Base-by-base conservation (phyloP, 2,113 vertebrate genomes). In the Terrapene triunguis region DNA sequence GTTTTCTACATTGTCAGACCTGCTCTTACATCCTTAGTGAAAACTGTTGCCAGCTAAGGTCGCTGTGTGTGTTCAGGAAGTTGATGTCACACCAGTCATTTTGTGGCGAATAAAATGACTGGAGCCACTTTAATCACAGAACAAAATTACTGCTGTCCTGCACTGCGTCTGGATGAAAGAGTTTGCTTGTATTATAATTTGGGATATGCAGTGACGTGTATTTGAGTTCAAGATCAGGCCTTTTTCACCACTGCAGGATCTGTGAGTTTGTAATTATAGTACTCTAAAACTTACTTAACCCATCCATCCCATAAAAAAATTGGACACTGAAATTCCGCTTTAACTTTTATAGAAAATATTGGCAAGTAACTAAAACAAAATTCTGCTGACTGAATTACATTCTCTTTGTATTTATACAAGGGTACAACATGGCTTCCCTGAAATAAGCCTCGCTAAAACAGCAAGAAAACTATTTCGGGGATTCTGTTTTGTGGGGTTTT, bases 11-110 rank as follows among this genome's bases (percentile, higher is more conserved):
- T 81, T 79, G 44, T 84, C 96, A 94, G 91, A 93, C 25, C 74
- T 14, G 44, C 25, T 47, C 25, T 29, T 47, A 25, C 42, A 47
- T 47, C 44, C 85, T 88, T 10, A 25, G 22, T 48, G 59, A 89
- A 55, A 94, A 89, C 44, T 55, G 51, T 21, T 90, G 87, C 72
- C 48, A 55, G 91, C n/a, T 6, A 78, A 96, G 84, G 83, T 53
- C 47, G 47, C n/a, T 32, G 47, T 76, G 74, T 0, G 11, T 82
- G 88, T 79, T 50, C 82, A 92, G 72, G 44, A 92, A 95, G 86
- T 90, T 95, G 88, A 96, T 89, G 93, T 92, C 89, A 51, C 24
- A 92, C 55, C 44, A 88, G 48, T 84, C 62, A 94, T 84, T 96
- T 59, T 95, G 92, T 55, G 92, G 89, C 32, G 51, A 53, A 92